Evolutionary conservation across 2,888 invertebrate genomes (phyloP).

Genomic region (Phortica okadai): DNA sequence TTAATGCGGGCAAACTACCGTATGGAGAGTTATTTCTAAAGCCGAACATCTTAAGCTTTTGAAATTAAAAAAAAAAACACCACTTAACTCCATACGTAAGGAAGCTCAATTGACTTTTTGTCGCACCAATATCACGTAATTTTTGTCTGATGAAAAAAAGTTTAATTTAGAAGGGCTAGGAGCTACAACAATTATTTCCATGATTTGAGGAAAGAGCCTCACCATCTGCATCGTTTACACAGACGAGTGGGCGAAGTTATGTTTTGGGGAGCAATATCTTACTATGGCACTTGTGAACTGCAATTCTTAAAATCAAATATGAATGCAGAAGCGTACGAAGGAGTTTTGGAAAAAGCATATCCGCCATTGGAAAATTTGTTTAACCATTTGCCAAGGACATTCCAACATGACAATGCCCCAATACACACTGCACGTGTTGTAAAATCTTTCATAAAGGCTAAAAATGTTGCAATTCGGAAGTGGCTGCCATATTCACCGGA

Average conservation of each 20-base stretch:
- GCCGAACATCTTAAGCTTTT: conserved; percentile 2
- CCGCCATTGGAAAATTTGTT: too few species aligned
- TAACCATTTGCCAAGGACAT: too few species aligned
- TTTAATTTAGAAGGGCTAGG: not conserved
- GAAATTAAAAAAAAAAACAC: conserved; percentile 24
- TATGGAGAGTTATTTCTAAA: too few species aligned
- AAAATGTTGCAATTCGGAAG: too few species aligned
- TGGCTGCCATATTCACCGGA: too few species aligned
- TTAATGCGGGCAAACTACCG: too few species aligned
- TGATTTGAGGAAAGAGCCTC: not conserved
- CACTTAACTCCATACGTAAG: conserved; percentile 17
- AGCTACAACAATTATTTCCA: not conserved
- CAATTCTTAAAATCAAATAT: conserved; percentile 5
- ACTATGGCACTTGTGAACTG: not conserved
- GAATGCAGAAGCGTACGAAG: not conserved
- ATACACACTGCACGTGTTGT: too few species aligned
- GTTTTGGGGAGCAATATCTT: conserved; percentile 1
- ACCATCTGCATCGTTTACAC: not conserved
- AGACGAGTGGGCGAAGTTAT: not conserved
- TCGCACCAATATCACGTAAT: not conserved
- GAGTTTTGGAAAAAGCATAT: too few species aligned
- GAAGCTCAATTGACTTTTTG: conserved; percentile 31
- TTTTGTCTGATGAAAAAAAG: not conserved
- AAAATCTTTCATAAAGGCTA: too few species aligned
- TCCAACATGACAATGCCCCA: not conserved